Base-by-base conservation (phyloP, 2,797 vertebrate species). In the Parotocinclus haroldoi region DNA sequence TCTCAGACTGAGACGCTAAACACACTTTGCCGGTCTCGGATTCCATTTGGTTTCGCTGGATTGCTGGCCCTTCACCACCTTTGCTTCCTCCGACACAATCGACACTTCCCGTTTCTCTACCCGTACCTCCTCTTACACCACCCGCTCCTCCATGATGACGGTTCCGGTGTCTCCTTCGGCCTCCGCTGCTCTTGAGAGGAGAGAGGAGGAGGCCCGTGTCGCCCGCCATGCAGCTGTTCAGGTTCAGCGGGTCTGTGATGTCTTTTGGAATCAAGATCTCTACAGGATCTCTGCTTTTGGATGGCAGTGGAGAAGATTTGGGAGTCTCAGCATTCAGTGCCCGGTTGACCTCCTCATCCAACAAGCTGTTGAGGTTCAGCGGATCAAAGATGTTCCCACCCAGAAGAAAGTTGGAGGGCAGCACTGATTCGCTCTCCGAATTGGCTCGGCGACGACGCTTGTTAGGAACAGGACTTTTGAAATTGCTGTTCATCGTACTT, bases 371-470 rank as follows among this genome's bases (percentile, higher is more conserved):
- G 69, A 98, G 94, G 84, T 98, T 98, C 8, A 97, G 82, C 0
- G 95, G 95, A 78, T 98, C 95, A 66, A 95, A 96, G 70, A 98
- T 98, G 81, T 97, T 98, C 10, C 95, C 95, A 5, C 95, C 95
- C 63, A 98, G 70, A 9, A 95, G 91, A 69, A 98, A 98, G 77
- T 96, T 94, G 65, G 93, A 95, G 0, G 95, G 95, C 40, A 96
- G 87, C 45, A 95, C 91, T 0, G 94, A 93, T 80, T 95, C 93
- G 38, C 93, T 95, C 75, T 98, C 95, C 0, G 95, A 98, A 78
- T 91, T 93, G 42, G 91, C 89, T 62, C 94, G 85, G 54, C 94
- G 86, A 3, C 95, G 88, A 54, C 93, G 89, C 77, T 96, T 96
- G 73, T 93, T 91, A 10, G 89, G 85, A 6, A 81, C 74, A 0